phyloP scores from a whole-genome alignment of 2,797 vertebrate species.

The Rhabdophis nuchalis region DNA sequence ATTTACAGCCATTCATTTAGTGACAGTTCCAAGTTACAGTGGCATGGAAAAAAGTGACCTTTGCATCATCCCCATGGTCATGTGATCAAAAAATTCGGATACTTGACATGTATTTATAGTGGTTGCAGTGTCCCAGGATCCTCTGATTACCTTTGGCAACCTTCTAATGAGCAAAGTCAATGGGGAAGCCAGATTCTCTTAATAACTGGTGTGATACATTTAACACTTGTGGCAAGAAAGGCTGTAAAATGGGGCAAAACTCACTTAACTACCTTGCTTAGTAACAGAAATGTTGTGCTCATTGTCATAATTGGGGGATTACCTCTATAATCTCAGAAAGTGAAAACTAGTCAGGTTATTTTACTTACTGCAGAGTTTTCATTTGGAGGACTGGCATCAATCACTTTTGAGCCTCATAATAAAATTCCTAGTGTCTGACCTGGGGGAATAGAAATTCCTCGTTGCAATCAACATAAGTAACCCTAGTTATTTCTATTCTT shows the following conservation, averaged over 20 bases:
- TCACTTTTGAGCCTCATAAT: not conserved
- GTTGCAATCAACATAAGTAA: not conserved
- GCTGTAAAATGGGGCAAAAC: not conserved
- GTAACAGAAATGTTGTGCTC: not conserved
- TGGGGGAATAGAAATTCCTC: not conserved
- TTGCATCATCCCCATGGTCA: not conserved
- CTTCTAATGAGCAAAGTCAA: not conserved
- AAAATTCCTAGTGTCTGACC: not conserved
- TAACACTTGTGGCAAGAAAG: not conserved
- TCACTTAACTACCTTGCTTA: not conserved
- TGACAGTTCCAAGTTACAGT: not conserved
- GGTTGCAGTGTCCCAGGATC: not conserved
- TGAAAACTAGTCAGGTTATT: not conserved
- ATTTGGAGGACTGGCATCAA: not conserved
- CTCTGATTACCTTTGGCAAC: not conserved
- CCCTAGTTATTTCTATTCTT: not conserved
- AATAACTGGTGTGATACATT: not conserved
- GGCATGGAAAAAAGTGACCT: not conserved
- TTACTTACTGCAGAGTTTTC: not conserved
- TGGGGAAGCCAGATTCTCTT: not conserved
- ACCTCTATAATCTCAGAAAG: not conserved
- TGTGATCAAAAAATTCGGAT: not conserved
- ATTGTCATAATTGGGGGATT: not conserved
- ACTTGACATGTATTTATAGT: not conserved
- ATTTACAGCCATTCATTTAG: not conserved